phyloP scores from a whole-genome alignment of 2,888 invertebrate species.

The Cerastis leucographa region DNA sequence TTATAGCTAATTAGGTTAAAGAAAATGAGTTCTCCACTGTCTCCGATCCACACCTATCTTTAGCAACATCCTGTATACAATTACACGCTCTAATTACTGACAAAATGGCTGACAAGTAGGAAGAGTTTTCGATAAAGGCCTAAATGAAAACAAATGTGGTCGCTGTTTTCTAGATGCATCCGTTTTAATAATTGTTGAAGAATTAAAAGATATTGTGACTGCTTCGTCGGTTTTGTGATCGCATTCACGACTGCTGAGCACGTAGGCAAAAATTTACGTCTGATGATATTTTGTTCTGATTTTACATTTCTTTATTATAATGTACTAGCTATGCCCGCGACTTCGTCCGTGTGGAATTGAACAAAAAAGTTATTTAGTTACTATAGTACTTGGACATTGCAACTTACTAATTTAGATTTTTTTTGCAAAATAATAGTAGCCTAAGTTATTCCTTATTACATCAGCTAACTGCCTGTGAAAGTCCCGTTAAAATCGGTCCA shows the following conservation, averaged over 20 bases:
- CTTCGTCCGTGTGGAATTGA: no score
- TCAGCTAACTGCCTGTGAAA: no score
- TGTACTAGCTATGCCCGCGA: no score
- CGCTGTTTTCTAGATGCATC: slow-evolving; percentile 23
- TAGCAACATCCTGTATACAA: slow-evolving; percentile 73
- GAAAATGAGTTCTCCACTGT: slow-evolving; percentile 67
- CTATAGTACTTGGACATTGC: no score
- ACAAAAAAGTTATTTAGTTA: no score
- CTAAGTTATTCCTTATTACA: no score
- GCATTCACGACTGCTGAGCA: not conserved
- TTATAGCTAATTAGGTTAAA: slow-evolving; percentile 57
- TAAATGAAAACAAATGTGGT: slow-evolving; percentile 36
- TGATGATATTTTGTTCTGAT: not conserved
- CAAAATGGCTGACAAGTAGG: slow-evolving; percentile 67
- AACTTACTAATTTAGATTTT: no score
- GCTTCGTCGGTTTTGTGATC: not conserved
- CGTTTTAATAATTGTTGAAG: slow-evolving; percentile 24
- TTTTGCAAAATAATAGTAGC: no score
- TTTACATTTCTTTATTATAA: not conserved
- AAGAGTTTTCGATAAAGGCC: slow-evolving; percentile 55
- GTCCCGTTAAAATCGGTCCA: no score
- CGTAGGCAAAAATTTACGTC: not conserved
- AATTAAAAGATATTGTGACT: not conserved
- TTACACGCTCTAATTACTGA: slow-evolving; percentile 80
- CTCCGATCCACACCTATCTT: slow-evolving; percentile 70